Evolutionary conservation across 2,888 invertebrate genomes (phyloP), one percentile per base, ranked within the genome.

Genomic region (Eupithecia inturbata): DNA sequence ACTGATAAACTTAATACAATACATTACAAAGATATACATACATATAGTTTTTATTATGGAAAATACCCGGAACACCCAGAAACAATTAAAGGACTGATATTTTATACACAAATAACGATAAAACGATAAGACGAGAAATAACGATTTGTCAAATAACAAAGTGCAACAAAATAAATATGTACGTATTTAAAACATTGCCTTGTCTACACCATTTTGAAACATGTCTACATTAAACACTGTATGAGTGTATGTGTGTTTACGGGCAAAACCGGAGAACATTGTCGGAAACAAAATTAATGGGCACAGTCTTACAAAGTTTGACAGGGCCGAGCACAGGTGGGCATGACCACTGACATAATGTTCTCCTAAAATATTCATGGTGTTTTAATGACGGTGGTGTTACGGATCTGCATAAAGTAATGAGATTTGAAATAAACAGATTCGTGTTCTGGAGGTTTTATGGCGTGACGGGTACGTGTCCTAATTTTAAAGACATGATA

Each of bases 341-440:
- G 73, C 45, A 76, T 78, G 80, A 76, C 78, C 79, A 79, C 77
- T 78, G 79, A 76, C 76, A 78, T 78, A 80, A 80, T 78, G 79
- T 71, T 79, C 79, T 77, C 77, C 75, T 78, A 75, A 79, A 79
- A 80, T 80, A 80, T 80, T 80, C 78, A 79, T 79, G 77, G 77
- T 72, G 74, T 73, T 78, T 76, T 80, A 78, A 80, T 80, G 80
- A 79, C 78, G 80, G 79, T 80, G 77, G 77, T 77, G 68, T 74
- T 72, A 77, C 72, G 70, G 76, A 74, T 78, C 75, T 78, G 74
- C 77, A 79, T 79, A 77, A 78, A 77, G 74, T 78, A 74, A 78
- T 74, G 77, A 77, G 75, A 79, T 77, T 79, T 76, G 75, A 77
- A 71, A 74, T 68, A 76, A 77, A 75, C 75, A 74, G 71, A 71